Conservation (phyloP, 2,113 vertebrate genomes). For the Bos indicus region DNA sequence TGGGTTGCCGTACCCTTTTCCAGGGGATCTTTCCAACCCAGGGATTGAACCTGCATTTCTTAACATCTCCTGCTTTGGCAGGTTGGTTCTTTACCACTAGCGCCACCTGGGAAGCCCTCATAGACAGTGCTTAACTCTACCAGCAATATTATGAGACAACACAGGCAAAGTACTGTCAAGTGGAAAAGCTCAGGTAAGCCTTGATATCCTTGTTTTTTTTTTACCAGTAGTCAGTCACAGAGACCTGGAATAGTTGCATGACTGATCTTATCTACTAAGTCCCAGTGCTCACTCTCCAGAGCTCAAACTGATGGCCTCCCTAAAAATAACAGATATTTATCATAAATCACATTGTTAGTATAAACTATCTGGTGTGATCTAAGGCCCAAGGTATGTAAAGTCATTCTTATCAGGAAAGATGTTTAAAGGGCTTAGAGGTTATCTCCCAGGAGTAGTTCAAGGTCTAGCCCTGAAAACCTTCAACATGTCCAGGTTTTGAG, state of each 20-base stretch:
- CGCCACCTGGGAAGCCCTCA: background rate
- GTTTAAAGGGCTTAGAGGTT: background rate
- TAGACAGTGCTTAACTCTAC: background rate
- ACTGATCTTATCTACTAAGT: background rate
- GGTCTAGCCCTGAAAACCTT: background rate
- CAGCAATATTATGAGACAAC: background rate
- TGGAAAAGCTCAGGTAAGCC: background rate
- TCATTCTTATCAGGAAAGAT: background rate
- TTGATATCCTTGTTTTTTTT: background rate
- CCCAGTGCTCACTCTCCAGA: background rate
- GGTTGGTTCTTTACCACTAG: background rate
- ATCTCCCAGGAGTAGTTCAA: background rate
- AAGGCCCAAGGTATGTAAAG: background rate
- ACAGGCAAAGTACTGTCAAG: background rate
- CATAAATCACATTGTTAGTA: background rate
- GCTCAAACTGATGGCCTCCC: background rate
- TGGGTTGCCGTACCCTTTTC: background rate
- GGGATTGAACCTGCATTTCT: accelerated
- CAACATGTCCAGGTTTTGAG: background rate
- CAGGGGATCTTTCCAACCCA: background rate
- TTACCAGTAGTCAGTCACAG: background rate
- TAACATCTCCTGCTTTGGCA: background rate
- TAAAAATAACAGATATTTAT: background rate
- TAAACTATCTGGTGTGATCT: background rate
- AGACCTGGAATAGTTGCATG: background rate